A percentile compares a stretch with the other conserved stretches of the same genome.
These are phyloP conservation scores for Crematogaster levior DNA, from an alignment of 2,888 invertebrate species.

Conservation along the genomic window DNA sequence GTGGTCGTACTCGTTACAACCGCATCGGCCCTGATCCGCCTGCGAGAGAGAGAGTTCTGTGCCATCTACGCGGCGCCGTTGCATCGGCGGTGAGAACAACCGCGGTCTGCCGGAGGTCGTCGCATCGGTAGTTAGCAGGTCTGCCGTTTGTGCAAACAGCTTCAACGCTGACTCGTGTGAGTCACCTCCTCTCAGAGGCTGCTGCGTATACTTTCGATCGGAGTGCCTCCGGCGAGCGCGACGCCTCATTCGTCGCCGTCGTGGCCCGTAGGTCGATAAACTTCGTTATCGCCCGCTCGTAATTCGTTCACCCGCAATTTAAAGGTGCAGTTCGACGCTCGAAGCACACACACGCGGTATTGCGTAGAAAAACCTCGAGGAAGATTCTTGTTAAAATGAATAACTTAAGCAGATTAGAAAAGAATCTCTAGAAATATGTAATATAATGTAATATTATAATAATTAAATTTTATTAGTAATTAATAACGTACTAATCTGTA, in stretches of 20 bases:
- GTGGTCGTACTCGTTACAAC: constrained; percentile 47
- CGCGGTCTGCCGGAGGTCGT: constrained; percentile 50
- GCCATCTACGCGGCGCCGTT: constrained; percentile 9
- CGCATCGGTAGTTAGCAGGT: constrained; percentile 73
- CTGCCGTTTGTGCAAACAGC: constrained; percentile 76
- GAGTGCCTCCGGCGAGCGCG: constrained; percentile 48
- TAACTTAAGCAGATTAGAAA: not conserved
- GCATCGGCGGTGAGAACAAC: constrained; percentile 30
- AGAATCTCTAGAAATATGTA: no score
- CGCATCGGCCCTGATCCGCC: constrained; percentile 41
- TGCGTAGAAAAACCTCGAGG: not conserved
- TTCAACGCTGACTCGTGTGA: constrained; percentile 52
- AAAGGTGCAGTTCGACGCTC: constrained; percentile 27
- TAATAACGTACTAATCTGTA: not conserved
- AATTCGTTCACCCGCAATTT: constrained; percentile 51
- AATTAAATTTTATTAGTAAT: not conserved
- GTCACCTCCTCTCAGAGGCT: constrained; percentile 34
- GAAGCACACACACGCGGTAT: not conserved
- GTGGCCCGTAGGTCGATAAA: constrained; percentile 52
- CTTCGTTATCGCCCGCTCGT: constrained; percentile 50
- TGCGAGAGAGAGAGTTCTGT: constrained; percentile 37
- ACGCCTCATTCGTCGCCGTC: constrained; percentile 38
- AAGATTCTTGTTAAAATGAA: not conserved
- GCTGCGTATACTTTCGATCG: constrained; percentile 40
- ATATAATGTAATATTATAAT: not conserved